Evolutionary conservation across 1,140 invertebrate genomes (phyloP), one percentile per base, ranked within the genome.

Genomic region (Dinothrombium tinctorium): DNA sequence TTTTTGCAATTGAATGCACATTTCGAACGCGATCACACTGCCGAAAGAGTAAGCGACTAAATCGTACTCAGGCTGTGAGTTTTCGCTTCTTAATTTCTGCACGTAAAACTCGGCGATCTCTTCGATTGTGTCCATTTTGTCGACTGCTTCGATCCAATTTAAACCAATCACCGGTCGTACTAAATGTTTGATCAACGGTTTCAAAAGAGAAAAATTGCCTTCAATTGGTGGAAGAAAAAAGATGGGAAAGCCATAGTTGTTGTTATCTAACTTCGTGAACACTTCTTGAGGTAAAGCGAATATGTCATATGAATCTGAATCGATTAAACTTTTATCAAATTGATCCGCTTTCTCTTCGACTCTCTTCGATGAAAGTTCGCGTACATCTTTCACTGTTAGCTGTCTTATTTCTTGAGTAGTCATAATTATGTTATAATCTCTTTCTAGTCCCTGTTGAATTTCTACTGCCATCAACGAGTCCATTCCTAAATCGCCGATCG

Each of bases 401-500:
- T 59, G 61, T 40, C 87, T 69, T 49, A 96, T 87, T 57, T 92
- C 84, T 53, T 77, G 73, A 28, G 82, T 73, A 28, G 76, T 74
- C 15, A 94, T 57, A 0, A 80, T 69, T 20, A 92, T 54, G 57
- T 92, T 83, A 23, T 47, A 47, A 21, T 47, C 46, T 17, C 44
- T 26, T 24, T 47, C 46, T 4, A 47, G 37, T 9, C 22, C 39
- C 26, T 47, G 46, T 22, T 90, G 92, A 46, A 95, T 83, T 64
- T 95, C 89, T 0, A 89, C 82, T 40, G 81, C 83, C 86, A 95
- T 94, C 25, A 96, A 60, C 0, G 84, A 92, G 53, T 95, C 89
- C 70, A 95, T 81, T 36, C 89, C 89, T 11, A 95, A 65, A 55
- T 95, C 89, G 12, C 77, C 77, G 8, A 96, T 59, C 20, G 70